These are phyloP conservation scores for Sminthopsis crassicaudata DNA, from an alignment of 2,113 vertebrate genomes.

Conservation along the genomic window DNA sequence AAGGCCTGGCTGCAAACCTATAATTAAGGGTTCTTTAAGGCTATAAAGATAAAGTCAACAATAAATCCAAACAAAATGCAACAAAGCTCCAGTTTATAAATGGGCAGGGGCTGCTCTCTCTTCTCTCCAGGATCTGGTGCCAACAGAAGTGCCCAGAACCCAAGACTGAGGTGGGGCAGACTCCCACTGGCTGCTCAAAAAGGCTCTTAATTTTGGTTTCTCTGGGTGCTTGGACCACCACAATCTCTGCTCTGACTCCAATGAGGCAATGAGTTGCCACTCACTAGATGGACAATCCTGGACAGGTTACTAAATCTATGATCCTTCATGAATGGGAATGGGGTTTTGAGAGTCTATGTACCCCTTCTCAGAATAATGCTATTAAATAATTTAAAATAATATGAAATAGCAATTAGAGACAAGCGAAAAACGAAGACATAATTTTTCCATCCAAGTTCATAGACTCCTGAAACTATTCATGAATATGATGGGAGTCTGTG, in stretches of 20 bases:
- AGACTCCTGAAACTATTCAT: not conserved
- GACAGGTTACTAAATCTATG: not conserved
- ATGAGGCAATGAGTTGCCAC: not conserved
- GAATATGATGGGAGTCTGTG: not conserved
- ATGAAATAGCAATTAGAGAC: not conserved
- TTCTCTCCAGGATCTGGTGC: not conserved
- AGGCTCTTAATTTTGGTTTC: not conserved
- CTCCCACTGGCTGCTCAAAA: not conserved
- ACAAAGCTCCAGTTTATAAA: not conserved
- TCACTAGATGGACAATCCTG: not conserved
- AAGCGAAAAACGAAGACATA: not conserved
- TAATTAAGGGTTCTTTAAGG: conserved; percentile 20
- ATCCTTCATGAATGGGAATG: not conserved
- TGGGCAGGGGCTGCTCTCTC: not conserved
- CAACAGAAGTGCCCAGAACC: not conserved
- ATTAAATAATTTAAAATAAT: not conserved
- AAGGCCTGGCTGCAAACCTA: conserved; percentile 29
- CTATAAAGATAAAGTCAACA: not conserved
- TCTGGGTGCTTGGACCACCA: not conserved
- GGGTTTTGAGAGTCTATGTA: not conserved
- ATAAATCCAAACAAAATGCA: not conserved
- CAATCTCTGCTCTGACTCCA: not conserved
- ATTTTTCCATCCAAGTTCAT: not conserved
- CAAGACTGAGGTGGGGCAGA: not conserved
- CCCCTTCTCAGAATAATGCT: not conserved